These are phyloP conservation scores for Nudaria mundana DNA, from an alignment of 2,888 invertebrate genomes.

Conservation along the genomic window DNA sequence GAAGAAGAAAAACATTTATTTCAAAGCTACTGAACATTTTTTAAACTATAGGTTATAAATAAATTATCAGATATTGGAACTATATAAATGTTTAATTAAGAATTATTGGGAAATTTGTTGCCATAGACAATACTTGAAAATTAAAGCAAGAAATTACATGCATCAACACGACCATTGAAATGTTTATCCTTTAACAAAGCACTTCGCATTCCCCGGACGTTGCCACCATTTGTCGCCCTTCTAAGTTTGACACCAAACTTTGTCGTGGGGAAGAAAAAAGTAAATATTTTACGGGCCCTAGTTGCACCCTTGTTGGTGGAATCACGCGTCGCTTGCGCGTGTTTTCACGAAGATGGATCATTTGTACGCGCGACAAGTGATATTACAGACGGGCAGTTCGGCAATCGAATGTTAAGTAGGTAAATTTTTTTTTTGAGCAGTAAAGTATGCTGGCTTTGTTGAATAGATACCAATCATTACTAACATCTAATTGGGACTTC, in stretches of 20 bases:
- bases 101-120: too few relatives aligned
- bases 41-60: too few relatives aligned
- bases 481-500: too few relatives aligned
- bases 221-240: constrained; percentile 54
- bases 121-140: constrained; percentile 3
- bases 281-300: constrained; percentile 68
- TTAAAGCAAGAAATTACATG: constrained; percentile 22
- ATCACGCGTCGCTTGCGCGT: constrained; percentile 76
- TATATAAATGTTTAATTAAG: too few relatives aligned
- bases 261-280: constrained; percentile 58
- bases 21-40: too few relatives aligned
- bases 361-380: constrained; percentile 51
- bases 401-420: constrained; percentile 25
- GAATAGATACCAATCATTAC: too few relatives aligned
- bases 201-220: constrained; percentile 44
- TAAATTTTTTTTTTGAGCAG: too few relatives aligned
- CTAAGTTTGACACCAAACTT: constrained; percentile 65
- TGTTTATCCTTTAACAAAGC: constrained; percentile 46
- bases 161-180: constrained; percentile 29
- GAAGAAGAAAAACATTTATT: too few relatives aligned
- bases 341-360: constrained; percentile 77
- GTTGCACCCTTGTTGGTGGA: constrained; percentile 73
- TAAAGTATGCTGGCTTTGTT: too few relatives aligned
- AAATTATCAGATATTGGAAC: too few relatives aligned
- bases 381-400: constrained; percentile 38